Evolutionary conservation across 2,888 invertebrate species (phyloP).

Genomic region (Seira ritae): DNA sequence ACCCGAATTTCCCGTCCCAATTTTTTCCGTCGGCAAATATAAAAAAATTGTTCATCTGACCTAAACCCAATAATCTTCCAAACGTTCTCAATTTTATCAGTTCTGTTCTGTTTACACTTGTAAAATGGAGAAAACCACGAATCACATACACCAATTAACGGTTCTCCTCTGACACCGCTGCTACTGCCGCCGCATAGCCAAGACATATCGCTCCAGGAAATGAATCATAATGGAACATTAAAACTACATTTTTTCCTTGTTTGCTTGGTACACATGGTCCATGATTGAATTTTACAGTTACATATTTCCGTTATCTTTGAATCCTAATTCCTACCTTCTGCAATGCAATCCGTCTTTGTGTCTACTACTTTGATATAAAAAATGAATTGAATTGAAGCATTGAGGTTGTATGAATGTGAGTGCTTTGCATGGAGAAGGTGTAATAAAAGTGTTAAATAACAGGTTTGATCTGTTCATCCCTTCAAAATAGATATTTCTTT

Average conservation of each 20-base stretch:
- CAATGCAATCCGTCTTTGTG: too few species aligned
- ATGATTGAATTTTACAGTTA: constrained; percentile 39
- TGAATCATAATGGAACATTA: constrained; percentile 25
- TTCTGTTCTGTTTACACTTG: background rate
- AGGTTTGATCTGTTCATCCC: too few species aligned
- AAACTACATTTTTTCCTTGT: constrained; percentile 21
- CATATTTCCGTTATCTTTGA: constrained; percentile 21
- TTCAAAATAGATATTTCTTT: background rate
- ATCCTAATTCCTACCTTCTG: background rate
- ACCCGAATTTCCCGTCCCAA: too few species aligned
- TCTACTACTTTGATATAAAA: background rate
- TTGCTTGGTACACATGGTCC: constrained; percentile 18
- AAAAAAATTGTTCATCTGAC: too few species aligned
- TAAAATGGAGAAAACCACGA: background rate
- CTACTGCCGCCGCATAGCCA: background rate
- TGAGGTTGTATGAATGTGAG: background rate
- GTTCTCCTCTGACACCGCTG: background rate
- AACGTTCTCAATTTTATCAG: too few species aligned
- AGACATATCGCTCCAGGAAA: constrained; percentile 39
- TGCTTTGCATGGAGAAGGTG: background rate
- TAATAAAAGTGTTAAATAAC: background rate
- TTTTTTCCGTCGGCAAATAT: too few species aligned
- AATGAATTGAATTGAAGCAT: background rate
- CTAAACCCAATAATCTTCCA: too few species aligned
- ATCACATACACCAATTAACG: too few species aligned